Evolutionary conservation across 2,888 invertebrate genomes (phyloP), one percentile per base, ranked within the genome.

Genomic region (Cyrtodaria siliqua): DNA sequence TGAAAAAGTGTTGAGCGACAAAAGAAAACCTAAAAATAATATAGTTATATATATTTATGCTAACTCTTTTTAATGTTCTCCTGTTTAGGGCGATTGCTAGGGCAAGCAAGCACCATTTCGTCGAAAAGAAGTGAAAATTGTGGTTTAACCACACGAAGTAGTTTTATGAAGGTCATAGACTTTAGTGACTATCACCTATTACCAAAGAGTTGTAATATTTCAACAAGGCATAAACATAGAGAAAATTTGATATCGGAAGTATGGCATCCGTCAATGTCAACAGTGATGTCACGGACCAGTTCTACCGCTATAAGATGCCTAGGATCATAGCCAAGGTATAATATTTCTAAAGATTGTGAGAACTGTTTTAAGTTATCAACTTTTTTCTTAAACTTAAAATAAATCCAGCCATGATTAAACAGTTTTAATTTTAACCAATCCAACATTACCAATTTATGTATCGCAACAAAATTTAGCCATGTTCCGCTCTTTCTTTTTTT

Each of bases 301-400:
- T 99, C 95, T 99, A 99, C 95, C 98, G 99, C 92, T 99, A 99
- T 95, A 99, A 99, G 95, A 99, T 99, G 99, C 99, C 99, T 83
- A 96, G 97, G 90, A 96, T 99, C 91, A 95, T 97, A 94, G 99
- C 99, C 93, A 99, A 99, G 95, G 94, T 94, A 84, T 8, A 33
- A 8, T 33, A 33, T 33, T n/a, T n/a, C n/a, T n/a, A n/a, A n/a
- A n/a, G n/a, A n/a, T n/a, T n/a, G n/a, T n/a, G n/a, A n/a, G n/a
- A n/a, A n/a, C n/a, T n/a, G n/a, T n/a, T n/a, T n/a, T n/a, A n/a
- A n/a, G n/a, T n/a, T n/a, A n/a, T n/a, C n/a, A n/a, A n/a, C n/a
- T n/a, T n/a, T n/a, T n/a, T n/a, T n/a, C n/a, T n/a, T n/a, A n/a
- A n/a, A n/a, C n/a, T n/a, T n/a, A n/a, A n/a, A n/a, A n/a, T n/a